A percentile compares a stretch with the other conserved stretches of the same genome.
Evolutionary conservation across 2,888 invertebrate genomes (phyloP).

Genomic region (Heliconius erato): DNA sequence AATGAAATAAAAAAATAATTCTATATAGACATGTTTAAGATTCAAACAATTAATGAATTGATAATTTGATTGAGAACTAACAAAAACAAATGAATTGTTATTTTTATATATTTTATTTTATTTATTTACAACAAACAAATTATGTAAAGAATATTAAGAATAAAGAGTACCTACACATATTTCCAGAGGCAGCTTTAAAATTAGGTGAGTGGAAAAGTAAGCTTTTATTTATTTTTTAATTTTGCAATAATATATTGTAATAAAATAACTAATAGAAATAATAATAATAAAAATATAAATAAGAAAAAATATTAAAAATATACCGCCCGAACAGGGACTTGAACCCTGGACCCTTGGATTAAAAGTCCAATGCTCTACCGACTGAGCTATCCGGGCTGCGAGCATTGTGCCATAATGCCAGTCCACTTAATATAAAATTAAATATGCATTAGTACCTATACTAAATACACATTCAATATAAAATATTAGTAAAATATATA

Average conservation of each 20-base stretch:
- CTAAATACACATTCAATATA: too few relatives aligned
- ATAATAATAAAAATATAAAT: background rate
- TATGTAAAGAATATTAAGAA: background rate
- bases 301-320: background rate
- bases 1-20: too few relatives aligned
- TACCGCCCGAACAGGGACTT: slow-evolving; percentile 90
- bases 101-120: too few relatives aligned
- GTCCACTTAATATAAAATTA: background rate
- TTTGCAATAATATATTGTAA: background rate
- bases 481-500: too few relatives aligned
- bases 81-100: too few relatives aligned
- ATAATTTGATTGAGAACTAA: too few relatives aligned
- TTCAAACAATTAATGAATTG: too few relatives aligned
- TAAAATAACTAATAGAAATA: background rate
- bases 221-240: background rate
- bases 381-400: slow-evolving; percentile 85
- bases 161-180: background rate
- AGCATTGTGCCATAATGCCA: fast-evolving
- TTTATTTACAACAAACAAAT: too few relatives aligned
- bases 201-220: slow-evolving; percentile 20
- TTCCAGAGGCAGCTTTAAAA: background rate
- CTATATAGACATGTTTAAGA: too few relatives aligned
- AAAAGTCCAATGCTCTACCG: slow-evolving; percentile 88
- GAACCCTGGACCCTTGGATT: slow-evolving; percentile 92
- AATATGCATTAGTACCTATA: too few relatives aligned